Conservation (phyloP, 2,113 vertebrate species). For the Tupaia chinensis region DNA sequence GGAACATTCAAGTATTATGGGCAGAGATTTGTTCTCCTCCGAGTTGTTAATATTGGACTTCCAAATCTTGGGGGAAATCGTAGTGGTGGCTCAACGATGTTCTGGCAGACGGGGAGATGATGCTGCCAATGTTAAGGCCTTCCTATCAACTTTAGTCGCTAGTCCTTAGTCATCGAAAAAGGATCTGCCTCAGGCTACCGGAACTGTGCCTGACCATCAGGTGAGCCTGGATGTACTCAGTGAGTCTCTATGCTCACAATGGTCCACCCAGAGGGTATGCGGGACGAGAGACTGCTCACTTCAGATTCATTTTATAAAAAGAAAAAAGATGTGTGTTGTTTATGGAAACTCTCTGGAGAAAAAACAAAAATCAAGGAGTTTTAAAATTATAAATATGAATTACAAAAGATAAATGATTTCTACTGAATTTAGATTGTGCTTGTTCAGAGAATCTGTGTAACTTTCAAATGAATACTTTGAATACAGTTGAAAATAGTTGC, state of each 20-base stretch:
- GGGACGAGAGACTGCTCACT: neutral
- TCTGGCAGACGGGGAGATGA: neutral
- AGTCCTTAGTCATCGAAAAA: neutral
- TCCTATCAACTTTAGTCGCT: neutral
- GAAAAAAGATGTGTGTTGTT: neutral
- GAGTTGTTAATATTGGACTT: neutral
- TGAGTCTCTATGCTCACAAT: neutral
- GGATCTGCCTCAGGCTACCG: neutral
- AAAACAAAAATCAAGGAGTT: neutral
- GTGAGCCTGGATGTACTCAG: neutral
- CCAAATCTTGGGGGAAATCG: neutral
- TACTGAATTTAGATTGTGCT: neutral
- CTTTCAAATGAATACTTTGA: conserved; percentile 51
- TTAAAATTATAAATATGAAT: conserved; percentile 42
- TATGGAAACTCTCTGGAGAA: conserved; percentile 1
- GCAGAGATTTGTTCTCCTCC: neutral
- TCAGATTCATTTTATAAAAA: neutral
- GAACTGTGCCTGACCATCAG: fast-evolving
- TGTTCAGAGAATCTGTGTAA: neutral
- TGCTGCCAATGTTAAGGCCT: neutral
- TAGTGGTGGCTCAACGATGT: neutral
- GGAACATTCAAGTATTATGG: neutral
- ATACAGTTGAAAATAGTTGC: conserved; percentile 17
- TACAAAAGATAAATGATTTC: conserved; percentile 25
- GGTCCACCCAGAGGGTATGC: neutral